phyloP scores from a whole-genome alignment of 92 coral and sea anemone species.

The Epizoanthus ramosus region DNA sequence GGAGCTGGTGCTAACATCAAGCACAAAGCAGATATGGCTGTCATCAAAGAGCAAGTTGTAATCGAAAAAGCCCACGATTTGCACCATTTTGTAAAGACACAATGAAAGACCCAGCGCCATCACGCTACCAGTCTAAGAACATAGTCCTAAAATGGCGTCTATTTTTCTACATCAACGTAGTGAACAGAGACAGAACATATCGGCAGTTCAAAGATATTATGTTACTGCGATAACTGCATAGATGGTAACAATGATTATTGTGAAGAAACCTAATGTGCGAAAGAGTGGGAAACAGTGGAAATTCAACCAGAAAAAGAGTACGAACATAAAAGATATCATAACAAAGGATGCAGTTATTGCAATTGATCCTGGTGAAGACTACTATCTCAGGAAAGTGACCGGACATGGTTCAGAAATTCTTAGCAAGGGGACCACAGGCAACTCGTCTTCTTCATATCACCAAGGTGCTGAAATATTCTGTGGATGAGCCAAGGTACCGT shows the following conservation, averaged over 20 bases:
- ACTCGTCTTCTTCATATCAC: background rate
- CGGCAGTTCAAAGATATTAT: slow-evolving; percentile 40
- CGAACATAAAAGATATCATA: background rate
- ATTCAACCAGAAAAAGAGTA: no score
- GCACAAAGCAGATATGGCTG: background rate
- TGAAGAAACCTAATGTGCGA: no score
- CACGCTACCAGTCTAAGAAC: background rate
- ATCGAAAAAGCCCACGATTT: background rate
- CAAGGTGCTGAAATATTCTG: background rate
- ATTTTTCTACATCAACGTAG: slow-evolving; percentile 36
- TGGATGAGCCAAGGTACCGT: background rate
- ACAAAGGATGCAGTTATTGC: background rate
- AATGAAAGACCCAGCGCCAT: background rate
- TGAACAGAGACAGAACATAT: slow-evolving; percentile 1
- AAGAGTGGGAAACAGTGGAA: no score
- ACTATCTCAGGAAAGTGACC: no score
- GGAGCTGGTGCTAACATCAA: background rate
- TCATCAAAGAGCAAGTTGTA: background rate
- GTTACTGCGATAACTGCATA: no score
- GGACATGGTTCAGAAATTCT: background rate
- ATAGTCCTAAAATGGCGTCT: background rate
- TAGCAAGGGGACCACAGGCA: background rate
- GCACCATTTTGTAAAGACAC: background rate
- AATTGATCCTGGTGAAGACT: no score
- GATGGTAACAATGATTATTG: no score